Evolutionary conservation across 2,113 vertebrate species (phyloP).

Genomic region (Aegithalos caudatus): DNA sequence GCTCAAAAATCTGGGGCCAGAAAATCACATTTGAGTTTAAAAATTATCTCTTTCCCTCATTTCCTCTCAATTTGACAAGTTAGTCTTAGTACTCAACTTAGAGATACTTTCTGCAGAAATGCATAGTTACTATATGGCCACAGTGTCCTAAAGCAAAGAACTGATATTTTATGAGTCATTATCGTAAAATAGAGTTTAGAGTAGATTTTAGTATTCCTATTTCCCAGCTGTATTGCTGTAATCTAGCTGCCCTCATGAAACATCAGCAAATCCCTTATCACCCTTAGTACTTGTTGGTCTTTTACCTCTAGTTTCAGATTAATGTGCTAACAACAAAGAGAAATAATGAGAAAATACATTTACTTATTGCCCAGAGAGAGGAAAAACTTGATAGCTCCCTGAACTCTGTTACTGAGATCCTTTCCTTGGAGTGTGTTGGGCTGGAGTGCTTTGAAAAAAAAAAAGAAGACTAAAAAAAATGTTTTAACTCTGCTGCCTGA

Average conservation of each 20-base stretch:
- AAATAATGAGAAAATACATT: neutral
- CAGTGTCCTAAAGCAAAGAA: neutral
- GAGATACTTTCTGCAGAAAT: neutral
- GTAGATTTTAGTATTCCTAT: conserved; percentile 6
- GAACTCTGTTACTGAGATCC: neutral
- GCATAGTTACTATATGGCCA: neutral
- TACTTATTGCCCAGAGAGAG: neutral
- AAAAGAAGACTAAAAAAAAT: neutral
- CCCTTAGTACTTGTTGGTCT: neutral
- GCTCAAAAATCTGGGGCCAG: neutral
- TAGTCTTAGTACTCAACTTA: neutral
- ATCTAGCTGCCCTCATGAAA: neutral
- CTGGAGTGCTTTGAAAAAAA: neutral
- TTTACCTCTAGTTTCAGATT: neutral
- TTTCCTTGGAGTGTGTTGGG: neutral
- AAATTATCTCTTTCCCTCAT: neutral
- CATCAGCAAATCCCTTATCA: neutral
- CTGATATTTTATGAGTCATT: neutral
- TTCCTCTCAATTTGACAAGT: neutral
- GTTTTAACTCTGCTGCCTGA: neutral
- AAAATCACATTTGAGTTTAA: neutral
- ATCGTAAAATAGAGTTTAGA: neutral
- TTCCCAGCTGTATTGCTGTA: conserved; percentile 4
- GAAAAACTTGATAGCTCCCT: neutral
- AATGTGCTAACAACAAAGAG: neutral